Base-by-base conservation (phyloP, 2,797 vertebrate genomes). In the Pseudomugil tenellus region DNA sequence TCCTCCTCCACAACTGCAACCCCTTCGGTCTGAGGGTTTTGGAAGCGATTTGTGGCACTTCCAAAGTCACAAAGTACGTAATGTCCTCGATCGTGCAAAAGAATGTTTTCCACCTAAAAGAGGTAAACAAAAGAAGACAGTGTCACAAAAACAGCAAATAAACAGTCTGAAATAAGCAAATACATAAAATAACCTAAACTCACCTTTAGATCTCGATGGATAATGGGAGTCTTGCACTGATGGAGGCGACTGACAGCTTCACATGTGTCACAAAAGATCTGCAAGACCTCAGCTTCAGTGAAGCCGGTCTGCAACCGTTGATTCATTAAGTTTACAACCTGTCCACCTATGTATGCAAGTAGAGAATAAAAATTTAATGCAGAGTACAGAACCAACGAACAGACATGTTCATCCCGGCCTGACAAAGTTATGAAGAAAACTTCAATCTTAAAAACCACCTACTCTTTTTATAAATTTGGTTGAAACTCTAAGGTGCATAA, bases 301-400 rank as follows among this genome's bases (percentile, higher is more conserved):
- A 99, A 98, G 46, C 98, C 98, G 0, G 94, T 98, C 91, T 99
- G 97, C 63, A 99, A 84, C 39, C 96, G 94, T 74, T 99, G 98
- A 89, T 99, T 99, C 98, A 99, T 99, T 55, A 98, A 91, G 89
- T 99, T 99, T 55, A 99, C 98, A 64, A 99, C 98, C 83, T 99
- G 98, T 1, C 98, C 98, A 58, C 97, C 97, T 99, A 72, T 3
- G 51, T 13, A 23, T 39, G 71, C 16, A 70, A 48, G 64, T 6
- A 41, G 0, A 17, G 13, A 4, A 58, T 13, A 23, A 56, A 19
- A 31, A 46, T 14, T 16, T 12, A 25, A 6, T 25, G 11, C 8
- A 9, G n/a, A 21, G 43, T 21, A 46, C 19, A 49, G 48, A 49
- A 1, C 12, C 9, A 10, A 21, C 5, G 37, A 41, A 29, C n/a